Percentiles rank a stretch among this genome's conserved stretches.
Evolutionary conservation across 2,113 vertebrate species (phyloP).

Genomic region (Salvelinus namaycush): DNA sequence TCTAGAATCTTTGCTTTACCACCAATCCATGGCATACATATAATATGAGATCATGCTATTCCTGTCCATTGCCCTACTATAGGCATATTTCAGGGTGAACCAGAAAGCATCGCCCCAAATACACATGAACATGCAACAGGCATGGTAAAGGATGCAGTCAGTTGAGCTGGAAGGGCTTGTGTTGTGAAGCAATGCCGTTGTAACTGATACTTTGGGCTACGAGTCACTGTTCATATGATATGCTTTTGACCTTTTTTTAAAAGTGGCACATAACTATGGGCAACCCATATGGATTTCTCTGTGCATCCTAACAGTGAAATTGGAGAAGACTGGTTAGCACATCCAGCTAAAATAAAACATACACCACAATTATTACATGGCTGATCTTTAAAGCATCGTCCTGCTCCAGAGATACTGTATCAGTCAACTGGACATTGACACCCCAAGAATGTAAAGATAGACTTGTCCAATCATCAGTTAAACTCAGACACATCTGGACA

Average conservation of each 20-base stretch:
- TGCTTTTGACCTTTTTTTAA: background rate
- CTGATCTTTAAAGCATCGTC: slow-evolving; percentile 3
- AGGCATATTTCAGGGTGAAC: background rate
- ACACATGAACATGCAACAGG: background rate
- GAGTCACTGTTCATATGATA: background rate
- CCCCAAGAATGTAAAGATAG: slow-evolving; percentile 29
- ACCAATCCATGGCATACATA: background rate
- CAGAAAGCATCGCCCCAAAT: background rate
- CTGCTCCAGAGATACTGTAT: slow-evolving; percentile 16
- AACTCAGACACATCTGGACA: slow-evolving; percentile 47
- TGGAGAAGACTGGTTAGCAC: too few relatives aligned
- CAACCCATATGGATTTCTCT: background rate
- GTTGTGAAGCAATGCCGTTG: background rate
- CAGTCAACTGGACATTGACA: slow-evolving; percentile 21
- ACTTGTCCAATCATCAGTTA: slow-evolving; percentile 18
- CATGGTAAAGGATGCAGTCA: background rate
- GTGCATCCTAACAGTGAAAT: background rate
- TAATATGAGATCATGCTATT: background rate
- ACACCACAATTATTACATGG: too few relatives aligned
- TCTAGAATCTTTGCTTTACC: too few relatives aligned
- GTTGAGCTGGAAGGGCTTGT: background rate
- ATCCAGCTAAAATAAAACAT: too few relatives aligned
- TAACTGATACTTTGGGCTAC: background rate
- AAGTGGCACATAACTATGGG: background rate
- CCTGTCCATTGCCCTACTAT: background rate